phyloP scores from a whole-genome alignment of 1,140 invertebrate species.

The Diuraphis noxia region DNA sequence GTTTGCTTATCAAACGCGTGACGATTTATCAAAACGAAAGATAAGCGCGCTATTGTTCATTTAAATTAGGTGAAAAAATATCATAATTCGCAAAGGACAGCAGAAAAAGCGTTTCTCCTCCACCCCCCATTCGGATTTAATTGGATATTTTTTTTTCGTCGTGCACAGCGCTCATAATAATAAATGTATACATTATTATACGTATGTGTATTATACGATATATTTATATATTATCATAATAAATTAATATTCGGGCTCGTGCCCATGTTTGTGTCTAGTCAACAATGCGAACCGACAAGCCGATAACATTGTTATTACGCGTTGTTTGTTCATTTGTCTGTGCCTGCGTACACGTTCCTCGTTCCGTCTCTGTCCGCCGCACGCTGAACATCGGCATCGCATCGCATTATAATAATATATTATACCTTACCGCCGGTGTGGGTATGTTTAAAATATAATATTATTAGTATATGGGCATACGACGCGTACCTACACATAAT shows the following conservation, averaged over 20 bases:
- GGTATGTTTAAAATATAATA: not conserved
- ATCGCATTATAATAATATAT: not conserved
- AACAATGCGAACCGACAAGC: slow-evolving; percentile 50
- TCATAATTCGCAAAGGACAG: slow-evolving; percentile 37
- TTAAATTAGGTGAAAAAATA: slow-evolving; percentile 32
- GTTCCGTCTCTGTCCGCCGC: slow-evolving; percentile 15
- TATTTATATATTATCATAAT: not conserved
- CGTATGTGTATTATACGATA: no score
- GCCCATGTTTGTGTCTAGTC: slow-evolving; percentile 52
- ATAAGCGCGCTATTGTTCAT: slow-evolving; percentile 35
- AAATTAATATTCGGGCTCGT: slow-evolving; percentile 53
- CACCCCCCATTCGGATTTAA: not conserved
- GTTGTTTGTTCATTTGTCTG: slow-evolving; percentile 50
- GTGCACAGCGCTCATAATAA: not conserved
- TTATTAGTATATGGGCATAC: not conserved
- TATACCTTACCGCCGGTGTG: not conserved
- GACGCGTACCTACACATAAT: not conserved
- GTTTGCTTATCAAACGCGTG: slow-evolving; percentile 13
- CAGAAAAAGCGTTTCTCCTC: slow-evolving; percentile 22
- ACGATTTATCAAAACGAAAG: not conserved
- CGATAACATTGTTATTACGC: slow-evolving; percentile 54
- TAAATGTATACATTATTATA: not conserved
- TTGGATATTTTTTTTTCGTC: slow-evolving; percentile 2
- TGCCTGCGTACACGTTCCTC: slow-evolving; percentile 37
- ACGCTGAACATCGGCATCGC: not conserved